Base-by-base conservation (phyloP, 1,140 invertebrate genomes). In the Drosophila equinoxialis region DNA sequence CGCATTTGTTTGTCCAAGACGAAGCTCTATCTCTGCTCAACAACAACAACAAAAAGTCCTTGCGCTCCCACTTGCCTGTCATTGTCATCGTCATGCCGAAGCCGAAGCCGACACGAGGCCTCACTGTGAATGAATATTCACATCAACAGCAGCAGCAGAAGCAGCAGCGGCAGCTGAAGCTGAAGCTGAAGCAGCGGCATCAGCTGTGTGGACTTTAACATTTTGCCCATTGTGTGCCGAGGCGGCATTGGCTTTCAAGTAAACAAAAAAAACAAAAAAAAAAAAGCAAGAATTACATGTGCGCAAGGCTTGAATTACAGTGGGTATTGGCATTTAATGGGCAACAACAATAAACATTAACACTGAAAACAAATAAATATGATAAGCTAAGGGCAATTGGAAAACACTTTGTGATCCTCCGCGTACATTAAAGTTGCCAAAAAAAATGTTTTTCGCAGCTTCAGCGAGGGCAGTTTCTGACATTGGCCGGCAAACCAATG, bases 401-500 rank as follows among this genome's bases (percentile, higher is more conserved):
- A 20, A 39, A 35, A 59, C 33, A 20, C 14, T 59, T 37, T 61
- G 41, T 23, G 35, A 51, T 54, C 48, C 60, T 11, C 73, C 58
- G 17, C 82, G 64, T 1, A 83, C 75, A 14, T 79, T 81, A 20
- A 93, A 94, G 65, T 93, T 90, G 20, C 87, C 72, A 87, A 87
- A 42, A 89, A 89, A 30, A 69, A 89, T 2, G 81, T 89, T 5
- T 75, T 69, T 3, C 70, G 85, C 55, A 65, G n/a, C 37, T 89
- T 86, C 0, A 89, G 77, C 3, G 78, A 73, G 0, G 92, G 92
- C 39, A 94, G 59, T 0, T 30, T 74, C 64, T 92, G 92, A 81
- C 95, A 95, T 78, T 95, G 95, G 51, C 93, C 93, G 42, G 93
- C 92, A 82, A 93, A 94, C 93, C 94, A 95, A 74, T 93, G 93